A percentile compares a stretch with the other conserved stretches of the same genome.
phyloP scores from a whole-genome alignment of 2,113 vertebrate genomes.

The Nothobranchius furzeri region DNA sequence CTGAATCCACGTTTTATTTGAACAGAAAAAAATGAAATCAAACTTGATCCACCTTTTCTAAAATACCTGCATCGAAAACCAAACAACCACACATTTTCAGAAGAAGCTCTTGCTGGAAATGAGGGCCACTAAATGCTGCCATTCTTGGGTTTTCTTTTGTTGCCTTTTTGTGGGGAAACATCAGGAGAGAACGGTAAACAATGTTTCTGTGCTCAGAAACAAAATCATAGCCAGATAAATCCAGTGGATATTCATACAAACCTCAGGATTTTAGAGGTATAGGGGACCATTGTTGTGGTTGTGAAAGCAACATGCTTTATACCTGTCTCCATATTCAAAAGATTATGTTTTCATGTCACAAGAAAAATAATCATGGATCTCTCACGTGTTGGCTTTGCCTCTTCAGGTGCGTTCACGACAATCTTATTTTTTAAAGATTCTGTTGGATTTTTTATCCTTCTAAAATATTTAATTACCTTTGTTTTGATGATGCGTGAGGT shows the following conservation, averaged over 20 bases:
- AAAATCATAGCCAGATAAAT: not conserved
- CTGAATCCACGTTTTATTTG: slow-evolving; percentile 20
- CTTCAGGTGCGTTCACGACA: not conserved
- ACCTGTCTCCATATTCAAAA: not conserved
- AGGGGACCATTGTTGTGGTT: not conserved
- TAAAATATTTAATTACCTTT: too few relatives aligned
- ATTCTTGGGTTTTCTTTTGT: slow-evolving; percentile 5
- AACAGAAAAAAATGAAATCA: not conserved
- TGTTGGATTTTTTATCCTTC: too few relatives aligned
- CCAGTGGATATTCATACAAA: not conserved
- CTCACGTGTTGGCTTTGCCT: not conserved
- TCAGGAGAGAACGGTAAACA: slow-evolving; percentile 3
- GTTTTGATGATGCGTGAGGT: too few relatives aligned
- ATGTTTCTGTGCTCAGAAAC: not conserved
- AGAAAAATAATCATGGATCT: not conserved
- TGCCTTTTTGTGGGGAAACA: slow-evolving; percentile 22
- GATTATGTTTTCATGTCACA: not conserved
- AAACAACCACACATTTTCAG: slow-evolving; percentile 29
- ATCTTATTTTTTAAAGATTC: too few relatives aligned
- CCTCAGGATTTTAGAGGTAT: not conserved
- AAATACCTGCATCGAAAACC: slow-evolving; percentile 35
- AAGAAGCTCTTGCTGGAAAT: slow-evolving; percentile 17
- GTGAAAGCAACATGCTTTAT: not conserved
- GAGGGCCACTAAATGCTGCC: slow-evolving; percentile 13
- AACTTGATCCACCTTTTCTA: slow-evolving; percentile 15